Conservation (phyloP, 2,888 invertebrate species). For the Pollenia griseotomentosa region DNA sequence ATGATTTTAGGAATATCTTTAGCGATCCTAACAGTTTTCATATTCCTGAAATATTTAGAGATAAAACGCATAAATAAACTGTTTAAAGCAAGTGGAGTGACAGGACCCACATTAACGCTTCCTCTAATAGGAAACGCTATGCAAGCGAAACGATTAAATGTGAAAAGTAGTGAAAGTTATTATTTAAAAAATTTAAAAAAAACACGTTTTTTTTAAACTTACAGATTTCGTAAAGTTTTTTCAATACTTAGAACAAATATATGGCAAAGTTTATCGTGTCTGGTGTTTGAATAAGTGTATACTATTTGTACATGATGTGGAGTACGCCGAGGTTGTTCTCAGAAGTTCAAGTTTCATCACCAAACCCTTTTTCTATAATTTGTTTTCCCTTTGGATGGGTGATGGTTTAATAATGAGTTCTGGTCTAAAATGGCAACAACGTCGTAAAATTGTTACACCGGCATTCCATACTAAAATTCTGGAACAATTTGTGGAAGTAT, state of each 20-base stretch:
- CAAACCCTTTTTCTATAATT: neutral
- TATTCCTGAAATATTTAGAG: neutral
- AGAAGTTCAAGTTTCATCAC: neutral
- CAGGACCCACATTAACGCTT: too few species aligned
- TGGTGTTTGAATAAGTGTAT: neutral
- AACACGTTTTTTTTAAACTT: too few species aligned
- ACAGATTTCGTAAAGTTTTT: too few species aligned
- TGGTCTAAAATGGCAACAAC: conserved; percentile 1
- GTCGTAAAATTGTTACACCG: neutral
- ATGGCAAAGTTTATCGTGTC: too few species aligned
- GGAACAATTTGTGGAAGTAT: neutral
- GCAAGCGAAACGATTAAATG: too few species aligned
- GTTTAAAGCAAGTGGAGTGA: neutral
- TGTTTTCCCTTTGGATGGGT: neutral
- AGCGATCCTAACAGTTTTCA: too few species aligned
- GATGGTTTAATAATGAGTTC: neutral
- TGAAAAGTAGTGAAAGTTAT: too few species aligned
- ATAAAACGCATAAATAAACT: neutral
- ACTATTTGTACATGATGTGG: neutral
- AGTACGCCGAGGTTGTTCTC: neutral
- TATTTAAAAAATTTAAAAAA: too few species aligned
- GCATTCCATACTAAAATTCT: neutral
- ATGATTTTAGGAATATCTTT: too few species aligned
- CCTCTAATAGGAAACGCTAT: too few species aligned
- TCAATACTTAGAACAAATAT: too few species aligned